A percentile compares a stretch with the other conserved stretches of the same genome.
phyloP scores from a whole-genome alignment of 2,113 vertebrate genomes.

The Chaetura pelagica region DNA sequence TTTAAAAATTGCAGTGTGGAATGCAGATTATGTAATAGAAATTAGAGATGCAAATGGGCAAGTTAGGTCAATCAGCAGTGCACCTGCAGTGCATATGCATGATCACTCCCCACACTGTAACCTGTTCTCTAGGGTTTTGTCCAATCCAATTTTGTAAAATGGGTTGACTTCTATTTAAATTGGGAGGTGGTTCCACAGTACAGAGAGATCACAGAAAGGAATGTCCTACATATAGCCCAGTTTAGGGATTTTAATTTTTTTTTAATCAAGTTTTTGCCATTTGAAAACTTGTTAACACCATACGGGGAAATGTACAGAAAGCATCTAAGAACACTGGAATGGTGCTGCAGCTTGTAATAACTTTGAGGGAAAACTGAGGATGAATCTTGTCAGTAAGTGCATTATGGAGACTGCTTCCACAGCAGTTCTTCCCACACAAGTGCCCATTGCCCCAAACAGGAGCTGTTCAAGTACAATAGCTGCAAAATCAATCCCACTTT shows the following conservation, averaged over 20 bases:
- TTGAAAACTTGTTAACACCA: not conserved
- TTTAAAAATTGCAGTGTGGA: constrained; percentile 38
- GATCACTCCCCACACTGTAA: constrained; percentile 25
- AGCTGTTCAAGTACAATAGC: constrained; percentile 7
- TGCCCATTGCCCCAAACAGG: not conserved
- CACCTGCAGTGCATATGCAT: not conserved
- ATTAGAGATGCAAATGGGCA: constrained; percentile 46
- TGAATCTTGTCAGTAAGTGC: constrained; percentile 48
- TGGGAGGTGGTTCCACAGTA: constrained; percentile 7
- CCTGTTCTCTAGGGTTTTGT: constrained; percentile 38
- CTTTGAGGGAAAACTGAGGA: constrained; percentile 31
- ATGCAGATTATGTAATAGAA: constrained; percentile 46
- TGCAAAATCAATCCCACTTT: constrained; percentile 22
- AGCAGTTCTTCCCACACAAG: constrained; percentile 10
- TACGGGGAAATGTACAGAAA: not conserved
- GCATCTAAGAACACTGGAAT: not conserved
- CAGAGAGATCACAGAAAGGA: constrained; percentile 30
- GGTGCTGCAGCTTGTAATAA: not conserved
- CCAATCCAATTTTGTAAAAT: constrained; percentile 63
- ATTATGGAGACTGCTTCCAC: constrained; percentile 8
- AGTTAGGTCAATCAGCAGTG: constrained; percentile 45
- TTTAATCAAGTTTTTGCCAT: constrained; percentile 16
- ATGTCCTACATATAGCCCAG: constrained; percentile 32
- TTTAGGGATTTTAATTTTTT: not conserved
- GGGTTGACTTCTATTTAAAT: constrained; percentile 55